Evolutionary conservation across 2,797 vertebrate genomes (phyloP).

Genomic region (Anableps anableps): DNA sequence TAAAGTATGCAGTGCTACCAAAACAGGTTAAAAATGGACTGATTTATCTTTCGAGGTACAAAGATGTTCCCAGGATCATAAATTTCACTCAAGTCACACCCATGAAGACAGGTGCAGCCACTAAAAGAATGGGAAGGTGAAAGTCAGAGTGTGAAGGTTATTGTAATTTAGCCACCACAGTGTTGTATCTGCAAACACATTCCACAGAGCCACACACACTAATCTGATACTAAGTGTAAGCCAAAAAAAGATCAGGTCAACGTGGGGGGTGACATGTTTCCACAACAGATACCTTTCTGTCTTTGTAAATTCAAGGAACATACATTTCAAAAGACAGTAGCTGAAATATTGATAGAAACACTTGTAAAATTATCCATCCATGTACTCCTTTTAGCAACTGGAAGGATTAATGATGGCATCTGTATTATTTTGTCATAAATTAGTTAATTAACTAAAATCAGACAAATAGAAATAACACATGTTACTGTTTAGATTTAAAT

Average conservation of each 20-base stretch:
- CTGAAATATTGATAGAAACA: neutral
- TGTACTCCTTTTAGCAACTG: no score
- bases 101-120: neutral
- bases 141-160: slow-evolving; percentile 13
- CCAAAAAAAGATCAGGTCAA: neutral
- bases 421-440: neutral
- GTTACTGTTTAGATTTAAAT: neutral
- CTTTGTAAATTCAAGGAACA: neutral
- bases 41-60: neutral
- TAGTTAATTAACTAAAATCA: neutral
- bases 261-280: slow-evolving; percentile 1
- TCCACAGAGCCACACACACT: neutral
- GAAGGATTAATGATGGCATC: no score
- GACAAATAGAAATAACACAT: neutral
- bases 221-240: neutral
- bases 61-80: neutral
- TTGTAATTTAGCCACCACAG: neutral
- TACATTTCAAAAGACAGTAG: neutral
- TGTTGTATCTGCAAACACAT: slow-evolving; percentile 11
- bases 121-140: neutral
- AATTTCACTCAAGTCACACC: neutral
- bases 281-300: neutral
- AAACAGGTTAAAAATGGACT: neutral
- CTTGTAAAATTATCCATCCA: neutral
- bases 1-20: neutral